Conservation (phyloP, 1,140 invertebrate genomes). For the Trachymyrmex septentrionalis region DNA sequence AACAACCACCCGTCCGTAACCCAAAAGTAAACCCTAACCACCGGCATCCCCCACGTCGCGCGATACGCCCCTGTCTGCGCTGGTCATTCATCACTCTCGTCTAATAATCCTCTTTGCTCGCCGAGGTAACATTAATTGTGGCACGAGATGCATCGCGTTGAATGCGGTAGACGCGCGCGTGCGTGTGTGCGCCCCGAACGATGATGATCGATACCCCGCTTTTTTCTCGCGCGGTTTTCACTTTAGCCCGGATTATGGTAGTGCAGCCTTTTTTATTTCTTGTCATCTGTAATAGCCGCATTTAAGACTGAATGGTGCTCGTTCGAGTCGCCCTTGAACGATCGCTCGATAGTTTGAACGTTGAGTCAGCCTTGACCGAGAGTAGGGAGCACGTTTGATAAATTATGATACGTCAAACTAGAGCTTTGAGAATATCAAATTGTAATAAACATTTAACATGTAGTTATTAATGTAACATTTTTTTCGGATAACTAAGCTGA, state of each 20-base stretch:
- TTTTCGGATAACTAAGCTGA: background rate
- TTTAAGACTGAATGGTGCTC: conserved; percentile 53
- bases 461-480: background rate
- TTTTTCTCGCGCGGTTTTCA: conserved; percentile 58
- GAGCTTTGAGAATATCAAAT: background rate
- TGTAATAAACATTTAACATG: background rate
- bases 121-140: conserved; percentile 71
- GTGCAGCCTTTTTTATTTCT: conserved; percentile 37
- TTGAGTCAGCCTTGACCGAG: conserved; percentile 11
- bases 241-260: conserved; percentile 51
- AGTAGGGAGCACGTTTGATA: conserved; percentile 31
- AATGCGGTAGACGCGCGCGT: conserved; percentile 32
- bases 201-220: conserved; percentile 61
- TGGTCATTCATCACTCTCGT: conserved; percentile 77
- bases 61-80: conserved; percentile 55
- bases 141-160: conserved; percentile 59
- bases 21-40: conserved; percentile 72
- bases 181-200: conserved; percentile 44
- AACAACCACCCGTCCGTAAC: conserved; percentile 60
- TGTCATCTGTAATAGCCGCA: conserved; percentile 32
- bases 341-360: conserved; percentile 14
- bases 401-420: conserved; percentile 17
- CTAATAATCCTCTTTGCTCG: conserved; percentile 78
- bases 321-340: conserved; percentile 29
- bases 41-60: conserved; percentile 66